Evolutionary conservation across 2,113 vertebrate species (phyloP), one percentile per base, ranked within the genome.

Genomic region (Rhabdornis inornatus): DNA sequence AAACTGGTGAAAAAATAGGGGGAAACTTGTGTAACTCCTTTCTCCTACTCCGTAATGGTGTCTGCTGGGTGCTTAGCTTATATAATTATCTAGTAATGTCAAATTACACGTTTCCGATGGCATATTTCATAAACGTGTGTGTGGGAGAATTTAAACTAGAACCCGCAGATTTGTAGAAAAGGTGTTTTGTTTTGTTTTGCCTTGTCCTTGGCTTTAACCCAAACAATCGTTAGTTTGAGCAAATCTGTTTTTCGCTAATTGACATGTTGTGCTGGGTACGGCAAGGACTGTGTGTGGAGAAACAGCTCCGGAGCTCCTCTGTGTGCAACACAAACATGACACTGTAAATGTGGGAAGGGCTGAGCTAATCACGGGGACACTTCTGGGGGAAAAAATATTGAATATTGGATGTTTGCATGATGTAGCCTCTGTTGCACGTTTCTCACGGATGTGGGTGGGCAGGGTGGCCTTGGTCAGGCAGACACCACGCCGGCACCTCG

Each of bases 371-470:
- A 3, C 6, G 49, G 66, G 33, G 42, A 20, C 23, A 0, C 47
- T 59, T 45, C 3, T 2, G 3, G 27, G 49, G 22, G 11, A 1
- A 42, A 22, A 52, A 42, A 20, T 6, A 2, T 28, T 1, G 28
- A 40, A 11, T 6, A 0, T 2, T 14, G 37, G 13, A 1, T 33
- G 49, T 21, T 8, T 82, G 15, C 8, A 0, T 6, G 27, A 0
- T 27, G 69, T 23, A 74, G 35, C 47, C 42, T 49, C 5, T 14
- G 42, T 9, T 68, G 50, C 75, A 37, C 59, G 59, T 50, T 89
- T 57, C 40, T 35, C 18, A 6, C 11, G 52, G 63, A 18, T 85
- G 37, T 63, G 49, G 33, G 33, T 22, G 65, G 59, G 65, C 18
- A 2, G 18, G 3, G 39, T 55, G 57, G 21, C 56, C 76, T 66